Conservation (phyloP, 2,888 invertebrate genomes). For the Aquatica leii region DNA sequence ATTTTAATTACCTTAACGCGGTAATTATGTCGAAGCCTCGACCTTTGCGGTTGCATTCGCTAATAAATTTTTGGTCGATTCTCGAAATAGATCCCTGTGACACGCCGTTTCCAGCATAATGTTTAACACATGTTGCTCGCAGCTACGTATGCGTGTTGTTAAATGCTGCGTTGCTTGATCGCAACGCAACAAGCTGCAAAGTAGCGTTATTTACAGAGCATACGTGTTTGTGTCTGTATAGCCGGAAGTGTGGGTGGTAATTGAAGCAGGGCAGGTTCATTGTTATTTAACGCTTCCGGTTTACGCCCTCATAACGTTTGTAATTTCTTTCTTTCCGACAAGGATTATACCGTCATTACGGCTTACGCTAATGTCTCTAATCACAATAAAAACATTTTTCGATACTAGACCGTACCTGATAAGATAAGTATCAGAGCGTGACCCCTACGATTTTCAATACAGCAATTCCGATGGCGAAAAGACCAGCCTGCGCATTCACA, state of each 20-base stretch:
- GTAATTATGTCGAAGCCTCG: too few species aligned
- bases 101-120: background rate
- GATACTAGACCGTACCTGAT: too few species aligned
- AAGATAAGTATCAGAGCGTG: too few species aligned
- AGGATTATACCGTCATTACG: too few species aligned
- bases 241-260: constrained; percentile 40
- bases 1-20: too few species aligned
- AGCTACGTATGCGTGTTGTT: background rate
- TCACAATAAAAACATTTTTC: too few species aligned
- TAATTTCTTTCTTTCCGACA: too few species aligned
- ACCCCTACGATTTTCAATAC: too few species aligned
- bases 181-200: constrained; percentile 3
- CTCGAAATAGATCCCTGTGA: constrained; percentile 2
- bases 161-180: background rate
- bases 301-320: constrained; percentile 39
- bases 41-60: too few species aligned
- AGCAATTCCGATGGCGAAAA: too few species aligned
- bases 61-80: background rate
- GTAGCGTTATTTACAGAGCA: constrained; percentile 23
- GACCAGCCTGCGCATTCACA: too few species aligned
- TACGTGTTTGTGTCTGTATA: constrained; percentile 9
- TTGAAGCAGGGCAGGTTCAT: constrained; percentile 44
- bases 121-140: background rate
- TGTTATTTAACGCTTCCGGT: constrained; percentile 47
- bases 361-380: too few species aligned